Conservation (phyloP, 2,113 vertebrate genomes). For the Nestor notabilis region DNA sequence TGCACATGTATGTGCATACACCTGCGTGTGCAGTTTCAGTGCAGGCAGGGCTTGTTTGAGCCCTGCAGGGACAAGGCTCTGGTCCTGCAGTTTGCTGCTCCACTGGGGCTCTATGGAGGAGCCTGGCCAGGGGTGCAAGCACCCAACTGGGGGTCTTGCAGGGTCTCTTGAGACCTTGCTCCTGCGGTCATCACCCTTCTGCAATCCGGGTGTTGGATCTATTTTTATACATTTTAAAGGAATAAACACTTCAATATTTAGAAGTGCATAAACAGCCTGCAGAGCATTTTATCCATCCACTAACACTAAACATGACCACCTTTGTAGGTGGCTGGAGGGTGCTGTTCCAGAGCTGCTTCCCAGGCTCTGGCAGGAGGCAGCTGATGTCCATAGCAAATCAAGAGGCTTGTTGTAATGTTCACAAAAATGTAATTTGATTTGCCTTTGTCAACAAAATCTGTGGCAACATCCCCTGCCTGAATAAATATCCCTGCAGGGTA, state of each 20-base stretch:
- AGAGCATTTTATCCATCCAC: not conserved
- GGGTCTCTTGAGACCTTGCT: not conserved
- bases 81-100: not conserved
- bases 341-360: constrained; percentile 21
- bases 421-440: constrained; percentile 63
- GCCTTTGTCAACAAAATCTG: constrained; percentile 71
- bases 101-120: not conserved
- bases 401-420: not conserved
- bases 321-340: constrained; percentile 1
- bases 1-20: rapidly evolving
- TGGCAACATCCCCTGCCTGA: constrained; percentile 55
- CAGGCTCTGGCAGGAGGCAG: not conserved
- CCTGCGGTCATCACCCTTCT: not conserved
- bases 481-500: constrained; percentile 68
- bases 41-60: not conserved
- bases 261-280: not conserved
- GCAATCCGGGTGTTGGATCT: rapidly evolving
- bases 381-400: constrained; percentile 41
- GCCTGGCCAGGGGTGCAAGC: not conserved
- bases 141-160: not conserved
- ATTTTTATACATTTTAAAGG: not conserved
- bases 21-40: rapidly evolving
- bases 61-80: not conserved
- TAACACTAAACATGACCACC: not conserved
- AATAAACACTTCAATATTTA: not conserved